Conservation (phyloP, 2,888 invertebrate genomes). For the Augochlorella aurata region DNA sequence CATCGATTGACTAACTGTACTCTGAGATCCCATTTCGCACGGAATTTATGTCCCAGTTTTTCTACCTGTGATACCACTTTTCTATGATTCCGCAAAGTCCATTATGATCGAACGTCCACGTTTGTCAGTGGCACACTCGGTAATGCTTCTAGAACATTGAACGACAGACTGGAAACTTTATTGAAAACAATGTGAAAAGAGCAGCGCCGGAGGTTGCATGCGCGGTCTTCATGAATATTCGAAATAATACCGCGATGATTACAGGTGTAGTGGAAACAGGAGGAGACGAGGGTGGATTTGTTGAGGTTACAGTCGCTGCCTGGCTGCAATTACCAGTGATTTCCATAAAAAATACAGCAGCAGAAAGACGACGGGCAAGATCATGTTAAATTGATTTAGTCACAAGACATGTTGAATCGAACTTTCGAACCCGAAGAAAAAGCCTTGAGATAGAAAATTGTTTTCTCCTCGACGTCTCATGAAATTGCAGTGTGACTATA, state of each 20-base stretch:
- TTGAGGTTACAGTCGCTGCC: background rate
- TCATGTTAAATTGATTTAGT: background rate
- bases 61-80: background rate
- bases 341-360: background rate
- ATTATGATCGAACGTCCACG: background rate
- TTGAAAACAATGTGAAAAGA: background rate
- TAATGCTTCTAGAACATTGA: background rate
- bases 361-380: background rate
- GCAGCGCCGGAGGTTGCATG: background rate
- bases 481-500: background rate
- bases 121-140: background rate
- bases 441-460: background rate
- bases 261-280: background rate
- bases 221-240: background rate
- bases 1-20: conserved; percentile 36
- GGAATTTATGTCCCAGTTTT: background rate
- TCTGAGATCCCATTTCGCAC: conserved; percentile 10
- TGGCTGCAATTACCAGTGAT: background rate
- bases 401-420: background rate
- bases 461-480: background rate
- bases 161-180: conserved; percentile 1
- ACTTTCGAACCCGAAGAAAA: background rate
- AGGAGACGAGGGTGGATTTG: background rate
- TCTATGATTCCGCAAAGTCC: background rate
- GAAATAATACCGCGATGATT: background rate